phyloP scores from a whole-genome alignment of 1,140 invertebrate species.

The Drosophila bocqueti region DNA sequence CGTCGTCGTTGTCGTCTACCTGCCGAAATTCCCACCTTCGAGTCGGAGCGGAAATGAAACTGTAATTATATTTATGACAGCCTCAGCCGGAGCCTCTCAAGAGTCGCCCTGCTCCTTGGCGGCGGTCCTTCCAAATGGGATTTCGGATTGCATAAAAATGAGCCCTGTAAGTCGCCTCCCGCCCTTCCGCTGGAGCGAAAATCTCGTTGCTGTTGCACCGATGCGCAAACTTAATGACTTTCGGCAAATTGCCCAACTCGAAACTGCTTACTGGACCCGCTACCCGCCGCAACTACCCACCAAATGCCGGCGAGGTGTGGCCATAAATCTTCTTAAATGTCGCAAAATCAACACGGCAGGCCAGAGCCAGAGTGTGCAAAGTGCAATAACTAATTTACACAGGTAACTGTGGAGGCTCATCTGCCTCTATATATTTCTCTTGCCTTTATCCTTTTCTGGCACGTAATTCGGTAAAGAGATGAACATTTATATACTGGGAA shows the following conservation, averaged over 20 bases:
- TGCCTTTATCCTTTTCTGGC: neutral
- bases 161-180: slow-evolving; percentile 20
- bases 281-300: slow-evolving; percentile 12
- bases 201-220: slow-evolving; percentile 59
- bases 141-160: slow-evolving; percentile 56
- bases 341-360: slow-evolving; percentile 53
- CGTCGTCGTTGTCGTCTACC: slow-evolving; percentile 6
- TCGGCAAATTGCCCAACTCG: slow-evolving; percentile 73
- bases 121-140: slow-evolving; percentile 24
- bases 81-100: slow-evolving; percentile 17
- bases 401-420: slow-evolving; percentile 12
- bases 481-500: neutral
- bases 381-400: slow-evolving; percentile 51
- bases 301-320: slow-evolving; percentile 46
- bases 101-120: slow-evolving; percentile 8
- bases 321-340: slow-evolving; percentile 66
- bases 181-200: slow-evolving; percentile 31
- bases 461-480: slow-evolving; percentile 9
- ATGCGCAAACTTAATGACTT: slow-evolving; percentile 76
- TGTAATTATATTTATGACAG: slow-evolving; percentile 74
- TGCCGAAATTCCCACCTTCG: slow-evolving; percentile 43
- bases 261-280: slow-evolving; percentile 26
- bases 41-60: slow-evolving; percentile 68
- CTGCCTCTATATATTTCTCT: neutral
- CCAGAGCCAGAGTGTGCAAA: slow-evolving; percentile 22